Conservation (phyloP, 53 echinoderm and acorn worm species). For the Echinarachnius parma region DNA sequence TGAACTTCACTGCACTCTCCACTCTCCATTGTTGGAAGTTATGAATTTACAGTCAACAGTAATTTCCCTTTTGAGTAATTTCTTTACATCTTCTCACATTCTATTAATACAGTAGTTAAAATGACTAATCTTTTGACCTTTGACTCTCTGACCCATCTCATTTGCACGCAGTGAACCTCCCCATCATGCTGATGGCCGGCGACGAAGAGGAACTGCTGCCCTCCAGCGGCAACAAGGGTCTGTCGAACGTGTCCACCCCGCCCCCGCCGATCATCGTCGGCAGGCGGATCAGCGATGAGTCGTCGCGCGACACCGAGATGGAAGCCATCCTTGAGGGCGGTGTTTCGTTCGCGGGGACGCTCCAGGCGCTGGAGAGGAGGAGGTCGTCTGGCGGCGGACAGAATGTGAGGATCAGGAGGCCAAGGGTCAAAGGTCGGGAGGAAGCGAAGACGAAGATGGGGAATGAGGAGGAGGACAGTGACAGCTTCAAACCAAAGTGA, state of each 20-base stretch:
- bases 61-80: too few species aligned
- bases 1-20: too few species aligned
- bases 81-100: too few species aligned
- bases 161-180: conserved; percentile 62
- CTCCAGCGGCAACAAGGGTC: conserved; percentile 58
- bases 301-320: conserved; percentile 34
- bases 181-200: conserved; percentile 86
- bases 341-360: conserved; percentile 11
- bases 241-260: conserved; percentile 57
- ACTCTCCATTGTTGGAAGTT: too few species aligned
- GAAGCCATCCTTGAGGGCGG: conserved; percentile 13
- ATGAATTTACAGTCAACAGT: too few species aligned
- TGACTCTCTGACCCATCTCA: not conserved
- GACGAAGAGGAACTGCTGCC: conserved; percentile 86
- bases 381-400: conserved; percentile 32
- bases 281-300: conserved; percentile 58
- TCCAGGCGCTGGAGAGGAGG: not conserved
- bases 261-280: conserved; percentile 58
- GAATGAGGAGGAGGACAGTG: conserved; percentile 18
- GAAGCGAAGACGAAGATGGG: conserved; percentile 46
- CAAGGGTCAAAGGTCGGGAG: conserved; percentile 44
- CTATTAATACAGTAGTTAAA: too few species aligned
- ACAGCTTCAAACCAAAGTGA: conserved; percentile 67
- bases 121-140: too few species aligned
- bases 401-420: conserved; percentile 42